phyloP scores from a whole-genome alignment of 2,888 invertebrate species.

The Eristalinus aeneus region DNA sequence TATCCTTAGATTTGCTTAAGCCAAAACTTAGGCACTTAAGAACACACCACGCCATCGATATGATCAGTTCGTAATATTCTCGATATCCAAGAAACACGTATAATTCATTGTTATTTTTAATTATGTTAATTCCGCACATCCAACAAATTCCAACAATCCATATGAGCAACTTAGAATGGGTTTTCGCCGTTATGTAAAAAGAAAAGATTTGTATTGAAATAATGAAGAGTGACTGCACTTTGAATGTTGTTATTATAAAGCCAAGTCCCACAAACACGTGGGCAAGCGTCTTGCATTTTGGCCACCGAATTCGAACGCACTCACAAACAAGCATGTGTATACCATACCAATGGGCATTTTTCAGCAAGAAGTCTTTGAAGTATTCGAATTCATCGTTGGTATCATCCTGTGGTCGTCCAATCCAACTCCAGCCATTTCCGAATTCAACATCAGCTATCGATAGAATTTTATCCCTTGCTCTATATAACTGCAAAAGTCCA shows the following conservation, averaged over 20 bases:
- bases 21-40: conserved; percentile 89
- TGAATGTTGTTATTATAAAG: conserved; percentile 73
- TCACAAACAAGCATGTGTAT: conserved; percentile 75
- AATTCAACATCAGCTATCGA: conserved; percentile 74
- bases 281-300: conserved; percentile 71
- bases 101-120: conserved; percentile 74
- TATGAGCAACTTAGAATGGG: conserved; percentile 72
- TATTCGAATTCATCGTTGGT: conserved; percentile 78
- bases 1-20: conserved; percentile 82
- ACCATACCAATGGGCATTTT: conserved; percentile 77
- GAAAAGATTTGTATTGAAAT: conserved; percentile 73
- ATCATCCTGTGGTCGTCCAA: conserved; percentile 76
- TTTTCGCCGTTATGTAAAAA: conserved; percentile 74
- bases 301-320: conserved; percentile 68
- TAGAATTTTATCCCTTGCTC: conserved; percentile 74
- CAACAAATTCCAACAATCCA: conserved; percentile 76
- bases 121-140: conserved; percentile 76
- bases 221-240: conserved; percentile 71
- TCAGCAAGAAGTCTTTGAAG: conserved; percentile 75
- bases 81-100: conserved; percentile 75
- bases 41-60: conserved; percentile 85
- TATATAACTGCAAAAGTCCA: conserved; percentile 75
- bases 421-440: conserved; percentile 75
- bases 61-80: conserved; percentile 77
- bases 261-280: conserved; percentile 74